phyloP scores from a whole-genome alignment of 2,797 vertebrate species.

The Acipenser ruthenus region DNA sequence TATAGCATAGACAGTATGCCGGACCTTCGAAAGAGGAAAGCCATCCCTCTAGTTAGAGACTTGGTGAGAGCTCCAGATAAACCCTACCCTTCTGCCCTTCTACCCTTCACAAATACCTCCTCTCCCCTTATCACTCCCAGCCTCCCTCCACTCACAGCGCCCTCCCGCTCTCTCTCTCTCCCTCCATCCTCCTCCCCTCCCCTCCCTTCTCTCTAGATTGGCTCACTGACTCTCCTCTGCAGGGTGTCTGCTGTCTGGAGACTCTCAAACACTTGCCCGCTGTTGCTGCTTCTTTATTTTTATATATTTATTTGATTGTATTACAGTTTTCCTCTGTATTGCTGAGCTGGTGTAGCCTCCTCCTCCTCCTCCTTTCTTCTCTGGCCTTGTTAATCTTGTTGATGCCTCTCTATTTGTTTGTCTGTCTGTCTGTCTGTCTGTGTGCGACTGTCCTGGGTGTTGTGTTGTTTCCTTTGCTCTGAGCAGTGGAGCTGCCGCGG shows the following conservation, averaged over 20 bases:
- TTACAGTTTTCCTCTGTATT: not conserved
- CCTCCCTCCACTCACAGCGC: constrained; percentile 5
- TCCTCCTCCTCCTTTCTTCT: constrained; percentile 1
- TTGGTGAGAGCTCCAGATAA: constrained; percentile 69
- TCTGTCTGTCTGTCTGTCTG: constrained; percentile 4
- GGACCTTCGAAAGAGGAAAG: constrained; percentile 95
- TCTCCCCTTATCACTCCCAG: not conserved
- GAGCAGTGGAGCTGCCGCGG: constrained; percentile 47
- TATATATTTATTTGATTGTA: not conserved
- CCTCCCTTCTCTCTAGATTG: constrained; percentile 1
- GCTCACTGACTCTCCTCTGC: not conserved
- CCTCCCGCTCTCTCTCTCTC: constrained; percentile 2
- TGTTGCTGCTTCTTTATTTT: constrained; percentile 1
- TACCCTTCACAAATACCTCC: not conserved
- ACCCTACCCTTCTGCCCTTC: not conserved
- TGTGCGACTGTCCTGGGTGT: constrained; percentile 10
- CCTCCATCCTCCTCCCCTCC: not conserved
- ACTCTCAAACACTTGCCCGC: not conserved
- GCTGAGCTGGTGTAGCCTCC: constrained; percentile 13
- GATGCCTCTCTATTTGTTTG: constrained; percentile 5
- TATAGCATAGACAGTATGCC: constrained; percentile 99
- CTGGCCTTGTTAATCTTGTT: not conserved
- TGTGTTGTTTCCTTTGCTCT: constrained; percentile 26
- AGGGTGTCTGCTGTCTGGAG: not conserved
- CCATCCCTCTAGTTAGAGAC: constrained; percentile 93